Base-by-base conservation (phyloP, 2,888 invertebrate genomes). In the Zygogramma bicolorata region DNA sequence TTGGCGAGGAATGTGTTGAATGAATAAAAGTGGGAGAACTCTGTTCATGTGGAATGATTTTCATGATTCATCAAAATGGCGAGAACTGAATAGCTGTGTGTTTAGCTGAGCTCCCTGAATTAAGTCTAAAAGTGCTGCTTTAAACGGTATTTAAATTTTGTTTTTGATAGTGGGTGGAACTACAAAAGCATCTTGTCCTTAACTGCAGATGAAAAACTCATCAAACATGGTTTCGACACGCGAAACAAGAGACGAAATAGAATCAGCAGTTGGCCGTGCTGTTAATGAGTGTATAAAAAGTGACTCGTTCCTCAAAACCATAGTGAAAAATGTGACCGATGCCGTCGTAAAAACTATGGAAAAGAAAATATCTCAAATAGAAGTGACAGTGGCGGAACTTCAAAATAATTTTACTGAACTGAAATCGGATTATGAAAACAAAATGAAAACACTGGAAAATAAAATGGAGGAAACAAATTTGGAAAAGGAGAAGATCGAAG, bases 191-290 rank as follows among this genome's bases (percentile, higher is more conserved):
- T 40, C 5, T 40, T 40, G 15, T 40, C 53, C 4, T 53, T 18
- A 6, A 4, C 25, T 13, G 27, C 10, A 10, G n/a, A 53, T 8
- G 49, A 53, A 49, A 49, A 25, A 53, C 6, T 53, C 25, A 25
- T 20, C 53, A 13, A 53, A 53, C 22, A 53, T 53, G 53, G 53
- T 53, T 53, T 53, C 22, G 53, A 53, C 53, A 5, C 25, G 53
- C 18, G 53, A 53, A 53, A 53, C 22, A 20, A 53, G 53, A 53
- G 53, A 53, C 22, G 53, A 53, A 53, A 53, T 53, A 53, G 40
- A 40, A 40, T 40, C 40, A 4, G n/a, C 40, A n/a, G 1, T 15
- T 40, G n/a, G 40, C n/a, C 15, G n/a, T 40, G 40, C 40, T 40
- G n/a, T 15, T 40, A 40, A 40, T n/a, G n/a, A 15, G 1, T 40